Percentiles rank a stretch among this genome's conserved stretches.
Conservation (phyloP, 2,797 vertebrate species). For the Neosilurus hyrtlii region DNA sequence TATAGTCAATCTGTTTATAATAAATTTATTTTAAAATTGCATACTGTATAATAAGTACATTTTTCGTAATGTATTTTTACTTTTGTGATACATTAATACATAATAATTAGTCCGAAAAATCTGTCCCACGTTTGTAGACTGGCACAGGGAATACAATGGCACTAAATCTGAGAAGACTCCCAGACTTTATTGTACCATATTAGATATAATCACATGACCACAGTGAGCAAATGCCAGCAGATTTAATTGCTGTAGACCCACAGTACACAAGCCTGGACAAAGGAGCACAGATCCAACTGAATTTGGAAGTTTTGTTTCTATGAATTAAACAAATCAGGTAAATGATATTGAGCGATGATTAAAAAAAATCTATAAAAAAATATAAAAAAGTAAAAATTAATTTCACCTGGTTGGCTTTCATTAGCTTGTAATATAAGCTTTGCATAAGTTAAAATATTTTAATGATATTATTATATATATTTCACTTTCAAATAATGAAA, state of each 20-base stretch:
- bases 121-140: neutral
- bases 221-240: neutral
- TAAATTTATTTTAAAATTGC: no score
- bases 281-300: neutral
- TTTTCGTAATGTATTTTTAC: no score
- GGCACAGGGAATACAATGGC: neutral
- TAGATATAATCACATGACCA: neutral
- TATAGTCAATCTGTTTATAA: neutral
- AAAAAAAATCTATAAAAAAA: no score
- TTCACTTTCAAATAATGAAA: no score
- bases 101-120: neutral
- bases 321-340: neutral
- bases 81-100: no score
- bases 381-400: no score
- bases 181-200: neutral
- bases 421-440: neutral
- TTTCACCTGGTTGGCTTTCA: neutral
- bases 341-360: neutral
- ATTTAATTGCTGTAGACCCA: neutral
- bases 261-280: neutral
- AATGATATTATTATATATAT: neutral
- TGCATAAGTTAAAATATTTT: neutral
- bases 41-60: no score
- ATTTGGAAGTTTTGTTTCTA: neutral
- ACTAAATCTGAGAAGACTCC: neutral